Evolutionary conservation across 2,797 vertebrate species (phyloP).

Genomic region (Pangasius krempfi): DNA sequence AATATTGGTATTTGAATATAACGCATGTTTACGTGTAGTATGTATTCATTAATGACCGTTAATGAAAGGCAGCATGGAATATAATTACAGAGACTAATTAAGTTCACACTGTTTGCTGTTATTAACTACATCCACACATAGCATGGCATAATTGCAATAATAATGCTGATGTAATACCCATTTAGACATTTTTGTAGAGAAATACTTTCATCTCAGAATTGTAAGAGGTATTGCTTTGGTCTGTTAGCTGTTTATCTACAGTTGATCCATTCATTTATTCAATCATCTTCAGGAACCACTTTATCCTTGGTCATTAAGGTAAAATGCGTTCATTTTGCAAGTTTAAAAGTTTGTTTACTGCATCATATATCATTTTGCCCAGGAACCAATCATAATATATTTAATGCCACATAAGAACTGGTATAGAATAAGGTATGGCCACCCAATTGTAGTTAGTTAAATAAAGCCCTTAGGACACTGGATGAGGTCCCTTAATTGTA

Average conservation of each 20-base stretch:
- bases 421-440: neutral
- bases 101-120: neutral
- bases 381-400: neutral
- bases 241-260: neutral
- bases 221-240: neutral
- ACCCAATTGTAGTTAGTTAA: neutral
- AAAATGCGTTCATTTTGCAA: neutral
- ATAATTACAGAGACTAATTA: conserved; percentile 12
- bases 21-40: neutral
- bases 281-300: neutral
- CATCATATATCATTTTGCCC: neutral
- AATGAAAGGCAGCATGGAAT: conserved; percentile 1
- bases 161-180: neutral
- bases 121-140: conserved; percentile 1
- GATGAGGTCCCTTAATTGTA: neutral
- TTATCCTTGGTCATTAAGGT: neutral
- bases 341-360: neutral
- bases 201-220: neutral
- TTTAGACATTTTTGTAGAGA: neutral
- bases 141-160: neutral
- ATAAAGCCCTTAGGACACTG: neutral
- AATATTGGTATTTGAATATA: neutral
- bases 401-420: neutral
- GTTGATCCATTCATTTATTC: neutral
- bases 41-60: neutral